Evolutionary conservation across 92 coral and sea anemone genomes (phyloP).

Genomic region (Epizoanthus ramosus): DNA sequence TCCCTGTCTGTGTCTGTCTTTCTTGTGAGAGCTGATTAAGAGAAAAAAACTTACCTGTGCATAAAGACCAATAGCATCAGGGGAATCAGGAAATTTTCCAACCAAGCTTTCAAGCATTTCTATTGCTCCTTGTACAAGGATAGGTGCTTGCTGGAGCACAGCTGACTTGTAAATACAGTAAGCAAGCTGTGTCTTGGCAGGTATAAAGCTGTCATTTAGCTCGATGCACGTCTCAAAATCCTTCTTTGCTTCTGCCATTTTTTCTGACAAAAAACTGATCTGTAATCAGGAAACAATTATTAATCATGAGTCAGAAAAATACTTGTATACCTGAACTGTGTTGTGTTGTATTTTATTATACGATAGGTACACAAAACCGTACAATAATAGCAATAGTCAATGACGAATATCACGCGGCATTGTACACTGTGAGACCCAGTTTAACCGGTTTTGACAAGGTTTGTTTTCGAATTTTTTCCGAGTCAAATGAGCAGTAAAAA

Average conservation of each 20-base stretch:
- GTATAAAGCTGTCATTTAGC: slow-evolving; percentile 78
- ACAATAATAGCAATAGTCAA: too few relatives aligned
- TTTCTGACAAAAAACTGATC: slow-evolving; percentile 92
- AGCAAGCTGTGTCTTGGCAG: slow-evolving; percentile 93
- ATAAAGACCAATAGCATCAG: slow-evolving; percentile 90
- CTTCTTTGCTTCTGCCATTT: slow-evolving; percentile 79
- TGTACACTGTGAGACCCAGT: too few relatives aligned
- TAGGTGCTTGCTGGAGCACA: slow-evolving; percentile 78
- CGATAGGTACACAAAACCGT: too few relatives aligned
- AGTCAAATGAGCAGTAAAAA: too few relatives aligned
- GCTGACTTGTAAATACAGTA: slow-evolving; percentile 96
- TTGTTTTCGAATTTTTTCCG: too few relatives aligned
- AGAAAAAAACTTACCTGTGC: slow-evolving; percentile 77
- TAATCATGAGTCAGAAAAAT: neutral
- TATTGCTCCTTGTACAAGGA: slow-evolving; percentile 84
- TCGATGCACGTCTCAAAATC: slow-evolving; percentile 92
- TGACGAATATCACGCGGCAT: too few relatives aligned
- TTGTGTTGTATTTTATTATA: too few relatives aligned
- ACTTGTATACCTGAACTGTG: neutral
- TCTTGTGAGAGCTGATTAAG: neutral
- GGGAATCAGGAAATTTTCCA: slow-evolving; percentile 71
- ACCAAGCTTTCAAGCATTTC: slow-evolving; percentile 83
- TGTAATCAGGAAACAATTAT: slow-evolving; percentile 28
- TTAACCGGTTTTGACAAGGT: too few relatives aligned
- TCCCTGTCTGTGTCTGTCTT: too few relatives aligned